Evolutionary conservation across 2,888 invertebrate species (phyloP).

Genomic region (Tuta absoluta): DNA sequence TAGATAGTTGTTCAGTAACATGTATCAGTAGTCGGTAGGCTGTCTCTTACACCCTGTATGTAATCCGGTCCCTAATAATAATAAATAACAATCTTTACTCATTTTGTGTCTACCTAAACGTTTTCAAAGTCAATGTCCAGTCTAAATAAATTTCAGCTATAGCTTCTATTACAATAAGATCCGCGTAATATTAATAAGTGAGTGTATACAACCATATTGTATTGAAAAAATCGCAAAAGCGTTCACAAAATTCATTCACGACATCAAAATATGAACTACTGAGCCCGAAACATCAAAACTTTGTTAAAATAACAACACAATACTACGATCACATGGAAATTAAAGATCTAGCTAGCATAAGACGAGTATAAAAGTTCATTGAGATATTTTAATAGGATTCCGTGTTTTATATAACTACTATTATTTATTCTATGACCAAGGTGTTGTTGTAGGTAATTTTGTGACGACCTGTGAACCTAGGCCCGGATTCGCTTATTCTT

Average conservation of each 20-base stretch:
- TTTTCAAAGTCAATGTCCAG: constrained; percentile 7
- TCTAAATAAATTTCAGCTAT: background rate
- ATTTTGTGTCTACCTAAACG: too few species aligned
- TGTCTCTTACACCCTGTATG: too few species aligned
- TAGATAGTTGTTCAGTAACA: too few species aligned
- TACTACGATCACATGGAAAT: background rate
- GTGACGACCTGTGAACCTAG: too few species aligned
- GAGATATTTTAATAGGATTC: background rate
- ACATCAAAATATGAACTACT: constrained; percentile 68
- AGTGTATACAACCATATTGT: constrained; percentile 38
- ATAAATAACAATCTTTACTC: too few species aligned
- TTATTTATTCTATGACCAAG: background rate
- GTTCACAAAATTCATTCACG: constrained; percentile 69
- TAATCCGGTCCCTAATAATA: too few species aligned
- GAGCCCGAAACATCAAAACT: constrained; percentile 59
- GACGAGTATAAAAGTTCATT: background rate
- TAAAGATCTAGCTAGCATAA: background rate
- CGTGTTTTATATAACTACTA: background rate
- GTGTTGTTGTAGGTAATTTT: too few species aligned
- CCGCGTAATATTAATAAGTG: background rate
- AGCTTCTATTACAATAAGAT: background rate
- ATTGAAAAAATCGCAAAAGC: constrained; percentile 75
- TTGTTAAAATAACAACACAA: constrained; percentile 32
- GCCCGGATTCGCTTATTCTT: too few species aligned
- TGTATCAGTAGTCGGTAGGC: too few species aligned